Evolutionary conservation across 2,888 invertebrate species (phyloP).

Genomic region (Carabus problematicus): DNA sequence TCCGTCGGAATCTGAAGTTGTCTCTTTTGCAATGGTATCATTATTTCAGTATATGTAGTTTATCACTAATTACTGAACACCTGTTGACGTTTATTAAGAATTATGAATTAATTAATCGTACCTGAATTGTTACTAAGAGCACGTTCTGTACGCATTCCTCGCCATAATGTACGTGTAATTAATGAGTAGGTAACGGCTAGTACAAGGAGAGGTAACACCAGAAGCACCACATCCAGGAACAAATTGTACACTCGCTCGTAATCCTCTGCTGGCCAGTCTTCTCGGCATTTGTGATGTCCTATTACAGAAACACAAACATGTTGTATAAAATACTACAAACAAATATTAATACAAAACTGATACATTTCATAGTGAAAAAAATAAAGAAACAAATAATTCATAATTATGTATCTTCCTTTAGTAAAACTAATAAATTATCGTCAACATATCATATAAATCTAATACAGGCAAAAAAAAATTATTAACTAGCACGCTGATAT

Average conservation of each 20-base stretch:
- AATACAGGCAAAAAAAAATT: too few relatives aligned
- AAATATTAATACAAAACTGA: slow-evolving; percentile 12
- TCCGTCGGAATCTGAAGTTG: too few relatives aligned
- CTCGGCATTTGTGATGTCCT: slow-evolving; percentile 70
- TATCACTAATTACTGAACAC: too few relatives aligned
- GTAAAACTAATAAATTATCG: background rate
- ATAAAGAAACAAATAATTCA: too few relatives aligned
- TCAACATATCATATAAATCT: too few relatives aligned
- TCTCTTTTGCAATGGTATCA: too few relatives aligned
- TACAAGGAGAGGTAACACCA: slow-evolving; percentile 71
- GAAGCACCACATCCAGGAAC: slow-evolving; percentile 68
- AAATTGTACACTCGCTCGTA: slow-evolving; percentile 68
- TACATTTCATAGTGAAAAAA: too few relatives aligned
- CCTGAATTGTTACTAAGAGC: slow-evolving; percentile 35
- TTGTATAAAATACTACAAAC: slow-evolving; percentile 20
- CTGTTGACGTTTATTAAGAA: too few relatives aligned
- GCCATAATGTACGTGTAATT: slow-evolving; percentile 63
- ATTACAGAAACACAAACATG: slow-evolving; percentile 44
- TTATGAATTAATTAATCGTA: background rate
- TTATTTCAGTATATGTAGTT: too few relatives aligned
- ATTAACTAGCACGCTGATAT: too few relatives aligned
- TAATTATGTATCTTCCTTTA: background rate
- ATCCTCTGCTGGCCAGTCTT: slow-evolving; percentile 65
- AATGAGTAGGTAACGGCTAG: slow-evolving; percentile 70
- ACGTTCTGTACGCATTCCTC: slow-evolving; percentile 56